Conservation (phyloP, 2,113 vertebrate species). For the Tupaia tana region DNA sequence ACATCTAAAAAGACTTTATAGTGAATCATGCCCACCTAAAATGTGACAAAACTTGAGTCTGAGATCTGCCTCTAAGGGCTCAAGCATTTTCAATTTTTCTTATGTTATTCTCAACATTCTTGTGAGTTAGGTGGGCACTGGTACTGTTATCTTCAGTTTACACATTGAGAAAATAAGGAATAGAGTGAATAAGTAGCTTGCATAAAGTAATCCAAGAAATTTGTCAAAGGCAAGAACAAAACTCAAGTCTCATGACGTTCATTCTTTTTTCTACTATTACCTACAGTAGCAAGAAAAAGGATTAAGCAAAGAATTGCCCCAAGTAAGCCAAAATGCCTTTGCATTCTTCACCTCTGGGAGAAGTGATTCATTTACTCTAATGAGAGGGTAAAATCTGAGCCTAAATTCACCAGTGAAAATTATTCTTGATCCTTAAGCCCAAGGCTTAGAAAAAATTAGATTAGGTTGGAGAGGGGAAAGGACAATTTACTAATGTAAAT, state of each 20-base stretch:
- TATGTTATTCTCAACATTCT: not conserved
- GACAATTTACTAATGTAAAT: not conserved
- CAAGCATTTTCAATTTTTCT: not conserved
- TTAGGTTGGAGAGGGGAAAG: not conserved
- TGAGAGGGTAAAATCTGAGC: not conserved
- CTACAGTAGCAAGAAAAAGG: not conserved
- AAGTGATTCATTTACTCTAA: conserved; percentile 1
- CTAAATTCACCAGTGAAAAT: conserved; percentile 4
- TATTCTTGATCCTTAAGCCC: not conserved
- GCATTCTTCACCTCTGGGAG: not conserved
- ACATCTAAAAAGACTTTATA: not conserved
- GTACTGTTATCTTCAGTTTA: conserved; percentile 38
- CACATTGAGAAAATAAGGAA: conserved; percentile 28
- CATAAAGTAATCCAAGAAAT: not conserved
- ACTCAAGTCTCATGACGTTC: not conserved
- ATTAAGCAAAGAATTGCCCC: not conserved
- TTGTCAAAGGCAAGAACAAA: not conserved
- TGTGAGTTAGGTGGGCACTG: not conserved
- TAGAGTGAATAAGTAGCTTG: not conserved
- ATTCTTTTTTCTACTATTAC: not conserved
- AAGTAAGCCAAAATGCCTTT: not conserved
- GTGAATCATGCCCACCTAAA: not conserved
- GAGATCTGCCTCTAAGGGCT: not conserved
- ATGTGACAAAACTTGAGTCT: not conserved
- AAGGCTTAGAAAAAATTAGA: not conserved